These are phyloP conservation scores for Epinotia ramella DNA, from an alignment of 2,888 invertebrate species.

Conservation along the genomic window DNA sequence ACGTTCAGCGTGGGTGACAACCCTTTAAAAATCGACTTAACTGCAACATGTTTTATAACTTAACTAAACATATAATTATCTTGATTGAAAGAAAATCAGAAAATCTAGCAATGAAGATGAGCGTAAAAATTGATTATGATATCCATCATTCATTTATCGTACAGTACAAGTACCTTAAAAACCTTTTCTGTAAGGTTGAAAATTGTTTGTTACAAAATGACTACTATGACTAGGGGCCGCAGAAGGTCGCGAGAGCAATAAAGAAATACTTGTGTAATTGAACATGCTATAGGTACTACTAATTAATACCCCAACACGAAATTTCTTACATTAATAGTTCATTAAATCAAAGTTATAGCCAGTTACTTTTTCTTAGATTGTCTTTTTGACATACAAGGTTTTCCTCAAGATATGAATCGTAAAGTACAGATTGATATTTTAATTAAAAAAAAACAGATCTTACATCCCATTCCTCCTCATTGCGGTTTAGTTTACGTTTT, in stretches of 20 bases:
- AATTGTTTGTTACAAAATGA: slow-evolving; percentile 17
- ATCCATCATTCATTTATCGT: no score
- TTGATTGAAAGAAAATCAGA: not conserved
- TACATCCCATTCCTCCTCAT: no score
- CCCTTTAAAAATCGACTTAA: no score
- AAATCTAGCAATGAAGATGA: not conserved
- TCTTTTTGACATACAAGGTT: not conserved
- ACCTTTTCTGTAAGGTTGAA: not conserved
- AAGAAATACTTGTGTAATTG: slow-evolving; percentile 52
- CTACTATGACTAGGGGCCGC: slow-evolving; percentile 38
- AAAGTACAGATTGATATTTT: not conserved
- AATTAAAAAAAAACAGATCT: no score
- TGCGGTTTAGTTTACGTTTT: no score
- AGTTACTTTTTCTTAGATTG: slow-evolving; percentile 1
- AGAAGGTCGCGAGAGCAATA: slow-evolving; percentile 56
- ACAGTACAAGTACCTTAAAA: not conserved
- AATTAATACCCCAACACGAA: slow-evolving; percentile 48
- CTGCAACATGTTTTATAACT: no score
- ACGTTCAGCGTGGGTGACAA: no score
- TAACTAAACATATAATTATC: no score
- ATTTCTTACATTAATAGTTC: slow-evolving; percentile 22
- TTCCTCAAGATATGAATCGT: not conserved
- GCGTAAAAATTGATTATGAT: not conserved
- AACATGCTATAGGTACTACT: slow-evolving; percentile 49
- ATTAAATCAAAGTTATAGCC: slow-evolving; percentile 16